phyloP scores from a whole-genome alignment of 2,888 invertebrate genomes.

The Eubasilissa splendida region DNA sequence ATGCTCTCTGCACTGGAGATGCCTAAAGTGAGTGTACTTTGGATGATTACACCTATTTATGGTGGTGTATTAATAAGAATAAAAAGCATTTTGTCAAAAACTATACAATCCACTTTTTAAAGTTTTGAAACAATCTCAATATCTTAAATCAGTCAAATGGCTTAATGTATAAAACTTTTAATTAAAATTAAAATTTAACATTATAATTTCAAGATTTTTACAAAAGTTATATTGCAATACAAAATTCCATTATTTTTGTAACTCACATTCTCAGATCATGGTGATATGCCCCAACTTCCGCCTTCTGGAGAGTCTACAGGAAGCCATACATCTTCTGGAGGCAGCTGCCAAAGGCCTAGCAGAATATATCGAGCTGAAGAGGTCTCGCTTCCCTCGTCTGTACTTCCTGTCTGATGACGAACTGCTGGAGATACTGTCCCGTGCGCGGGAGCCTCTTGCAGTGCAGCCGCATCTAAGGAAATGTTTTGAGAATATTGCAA shows the following conservation, averaged over 20 bases:
- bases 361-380: slow-evolving; percentile 87
- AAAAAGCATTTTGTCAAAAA: not conserved
- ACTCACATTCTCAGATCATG: slow-evolving; percentile 72
- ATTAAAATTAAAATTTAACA: no score
- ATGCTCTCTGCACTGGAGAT: slow-evolving; percentile 80
- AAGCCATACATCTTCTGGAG: slow-evolving; percentile 80
- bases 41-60: no score
- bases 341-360: slow-evolving; percentile 83
- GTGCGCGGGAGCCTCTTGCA: slow-evolving; percentile 90
- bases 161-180: no score
- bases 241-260: not conserved
- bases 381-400: slow-evolving; percentile 88
- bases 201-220: no score
- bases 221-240: no score
- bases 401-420: slow-evolving; percentile 94
- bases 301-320: slow-evolving; percentile 79
- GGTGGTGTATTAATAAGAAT: not conserved
- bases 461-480: slow-evolving; percentile 95
- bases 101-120: not conserved
- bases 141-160: no score
- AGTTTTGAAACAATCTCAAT: no score
- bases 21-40: slow-evolving; percentile 73
- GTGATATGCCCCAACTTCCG: slow-evolving; percentile 76
- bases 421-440: slow-evolving; percentile 90
- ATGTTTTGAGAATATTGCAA: slow-evolving; percentile 95